These are phyloP conservation scores for Mimas tiliae DNA, from an alignment of 2,888 invertebrate genomes.

Conservation along the genomic window DNA sequence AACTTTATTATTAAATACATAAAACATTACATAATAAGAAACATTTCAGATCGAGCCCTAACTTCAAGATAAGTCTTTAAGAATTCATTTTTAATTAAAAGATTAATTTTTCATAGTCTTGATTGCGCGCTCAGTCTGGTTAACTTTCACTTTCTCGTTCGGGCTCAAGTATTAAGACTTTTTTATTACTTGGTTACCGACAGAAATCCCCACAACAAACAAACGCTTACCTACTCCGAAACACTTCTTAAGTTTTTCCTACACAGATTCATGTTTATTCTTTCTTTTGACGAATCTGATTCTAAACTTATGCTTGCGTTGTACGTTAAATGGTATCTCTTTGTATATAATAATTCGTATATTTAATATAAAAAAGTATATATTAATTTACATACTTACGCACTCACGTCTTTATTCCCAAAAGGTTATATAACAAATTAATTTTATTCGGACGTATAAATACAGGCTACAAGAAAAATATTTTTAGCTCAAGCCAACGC, in stretches of 20 bases:
- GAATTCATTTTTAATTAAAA: conserved; percentile 64
- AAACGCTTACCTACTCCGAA: conserved; percentile 37
- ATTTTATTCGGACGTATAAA: not conserved
- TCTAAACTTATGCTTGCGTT: not conserved
- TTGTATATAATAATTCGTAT: no score
- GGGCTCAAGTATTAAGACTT: conserved; percentile 60
- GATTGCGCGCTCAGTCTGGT: conserved; percentile 59
- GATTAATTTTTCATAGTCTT: conserved; percentile 66
- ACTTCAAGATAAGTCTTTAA: conserved; percentile 37
- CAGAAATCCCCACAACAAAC: conserved; percentile 62
- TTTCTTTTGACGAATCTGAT: conserved; percentile 2
- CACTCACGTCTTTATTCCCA: no score
- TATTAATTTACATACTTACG: no score
- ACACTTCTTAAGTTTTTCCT: conserved; percentile 29
- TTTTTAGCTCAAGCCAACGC: not conserved
- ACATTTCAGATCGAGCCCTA: conserved; percentile 27
- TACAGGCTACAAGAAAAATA: not conserved
- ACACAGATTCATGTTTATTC: conserved; percentile 27
- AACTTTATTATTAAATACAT: not conserved
- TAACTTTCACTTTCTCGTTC: conserved; percentile 57
- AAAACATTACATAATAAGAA: conserved; percentile 11
- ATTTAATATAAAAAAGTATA: no score
- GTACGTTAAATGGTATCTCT: no score
- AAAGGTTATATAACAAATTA: not conserved
- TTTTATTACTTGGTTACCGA: conserved; percentile 64